Conservation (phyloP, 2,113 vertebrate species). For the Sinocyclocheilus maitianheensis region DNA sequence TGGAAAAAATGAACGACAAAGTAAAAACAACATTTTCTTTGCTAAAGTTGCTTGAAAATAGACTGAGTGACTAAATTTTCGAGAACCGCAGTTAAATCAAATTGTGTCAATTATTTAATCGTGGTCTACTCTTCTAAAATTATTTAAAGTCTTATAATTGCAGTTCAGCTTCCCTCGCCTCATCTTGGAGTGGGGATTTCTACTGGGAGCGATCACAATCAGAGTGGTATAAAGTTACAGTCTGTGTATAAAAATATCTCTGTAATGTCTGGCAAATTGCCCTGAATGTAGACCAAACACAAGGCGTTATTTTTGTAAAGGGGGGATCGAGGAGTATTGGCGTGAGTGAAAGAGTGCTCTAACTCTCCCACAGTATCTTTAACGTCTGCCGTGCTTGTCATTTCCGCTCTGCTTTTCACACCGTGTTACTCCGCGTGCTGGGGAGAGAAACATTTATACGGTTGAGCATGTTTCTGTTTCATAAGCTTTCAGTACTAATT, state of each 20-base stretch:
- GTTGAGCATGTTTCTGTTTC: not conserved
- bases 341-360: conserved; percentile 54
- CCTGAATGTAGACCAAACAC: conserved; percentile 81
- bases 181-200: conserved; percentile 83
- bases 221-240: conserved; percentile 86
- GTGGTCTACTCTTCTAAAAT: conserved; percentile 89
- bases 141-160: conserved; percentile 95
- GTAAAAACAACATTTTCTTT: conserved; percentile 37
- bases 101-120: conserved; percentile 87
- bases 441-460: not conserved
- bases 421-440: conserved; percentile 7
- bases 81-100: conserved; percentile 82
- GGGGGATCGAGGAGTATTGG: conserved; percentile 58
- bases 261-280: conserved; percentile 89
- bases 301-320: conserved; percentile 78
- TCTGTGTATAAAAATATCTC: conserved; percentile 86
- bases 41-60: conserved; percentile 79
- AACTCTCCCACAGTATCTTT: conserved; percentile 41
- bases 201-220: conserved; percentile 87
- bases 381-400: conserved; percentile 34
- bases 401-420: conserved; percentile 50
- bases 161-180: conserved; percentile 79
- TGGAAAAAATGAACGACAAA: not conserved
- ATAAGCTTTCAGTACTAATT: not conserved
- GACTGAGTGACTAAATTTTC: conserved; percentile 80